Base-by-base conservation (phyloP, 64 coral and sea anemone species). In the Montipora foliosa region DNA sequence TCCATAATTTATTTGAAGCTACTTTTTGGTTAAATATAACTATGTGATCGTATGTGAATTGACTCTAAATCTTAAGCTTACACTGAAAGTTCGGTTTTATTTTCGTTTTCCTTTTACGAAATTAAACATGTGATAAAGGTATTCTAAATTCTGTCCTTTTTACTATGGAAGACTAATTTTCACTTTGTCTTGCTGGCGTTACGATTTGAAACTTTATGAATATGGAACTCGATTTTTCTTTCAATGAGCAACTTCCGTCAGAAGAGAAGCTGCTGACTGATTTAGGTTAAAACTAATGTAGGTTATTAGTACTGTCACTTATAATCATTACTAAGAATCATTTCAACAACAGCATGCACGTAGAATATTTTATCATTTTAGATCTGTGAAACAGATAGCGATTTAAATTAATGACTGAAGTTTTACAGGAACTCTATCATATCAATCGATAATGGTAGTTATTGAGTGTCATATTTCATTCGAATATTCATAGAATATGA, bases 41-140 rank as follows among this genome's bases (percentile, higher is more conserved):
- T 8, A 67, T 85, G 70, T 24, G 37, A 61, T 90, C 22, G 48
- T 47, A 44, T 47, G 17, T 67, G 46, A 85, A 72, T 19, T 13
- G 44, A 64, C 82, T 48, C 22, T 62, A 17, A 50, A 87, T n/a
- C 51, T 77, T 12, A 8, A 64, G 48, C 21, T 50, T 12, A 87
- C 8, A 2, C 11, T 57, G 11, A 57, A 8, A 57, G 6, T 57
- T 57, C 53, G 11, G 53, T 57, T 11, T 57, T 6, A 57, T 44
- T 67, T 68, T 68, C 81, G 62, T 69, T 85, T 85, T 85, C 14
- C 67, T 60, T 84, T 84, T 68, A 68, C 37, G 5, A 11, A 20
- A 72, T 86, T 12, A 71, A 17, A 67, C 14, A 6, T 16, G 15
- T 47, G 59, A 67, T 46, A 10, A 47, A 67, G 52, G 52, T 55